A percentile compares a stretch with the other conserved stretches of the same genome.
Conservation (phyloP, 2,797 vertebrate genomes). For the Sarcophilus harrisii region DNA sequence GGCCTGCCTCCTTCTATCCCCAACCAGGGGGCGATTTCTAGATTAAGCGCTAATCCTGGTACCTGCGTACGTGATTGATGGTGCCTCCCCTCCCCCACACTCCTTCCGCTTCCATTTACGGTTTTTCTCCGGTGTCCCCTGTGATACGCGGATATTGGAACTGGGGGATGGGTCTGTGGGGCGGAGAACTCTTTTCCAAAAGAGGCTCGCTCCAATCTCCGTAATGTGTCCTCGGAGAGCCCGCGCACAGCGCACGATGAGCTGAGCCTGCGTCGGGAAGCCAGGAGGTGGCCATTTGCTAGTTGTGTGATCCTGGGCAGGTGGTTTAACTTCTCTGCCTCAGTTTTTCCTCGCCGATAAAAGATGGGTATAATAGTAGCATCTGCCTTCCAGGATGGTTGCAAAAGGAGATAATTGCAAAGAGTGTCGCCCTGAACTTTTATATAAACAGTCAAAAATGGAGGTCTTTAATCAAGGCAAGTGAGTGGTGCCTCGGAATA, state of each 20-base stretch:
- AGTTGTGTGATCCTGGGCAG: background rate
- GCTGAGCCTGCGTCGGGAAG: background rate
- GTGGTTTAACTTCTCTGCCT: too few relatives aligned
- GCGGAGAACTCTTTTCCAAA: background rate
- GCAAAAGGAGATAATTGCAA: background rate
- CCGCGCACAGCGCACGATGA: background rate
- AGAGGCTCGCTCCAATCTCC: too few relatives aligned
- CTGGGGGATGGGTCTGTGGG: background rate
- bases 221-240: background rate
- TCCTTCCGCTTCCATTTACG: too few relatives aligned
- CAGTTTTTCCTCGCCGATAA: background rate
- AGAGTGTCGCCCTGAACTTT: background rate
- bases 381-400: background rate
- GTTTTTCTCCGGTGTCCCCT: background rate
- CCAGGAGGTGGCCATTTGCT: background rate
- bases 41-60: background rate
- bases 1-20: background rate
- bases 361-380: background rate
- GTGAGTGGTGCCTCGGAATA: background rate
- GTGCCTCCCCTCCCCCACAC: background rate
- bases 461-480: background rate
- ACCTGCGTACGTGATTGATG: background rate
- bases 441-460: background rate
- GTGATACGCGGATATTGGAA: conserved; percentile 6
- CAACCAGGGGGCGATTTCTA: background rate